These are phyloP conservation scores for Symphodus melops DNA, from an alignment of 2,113 vertebrate genomes.

Conservation along the genomic window DNA sequence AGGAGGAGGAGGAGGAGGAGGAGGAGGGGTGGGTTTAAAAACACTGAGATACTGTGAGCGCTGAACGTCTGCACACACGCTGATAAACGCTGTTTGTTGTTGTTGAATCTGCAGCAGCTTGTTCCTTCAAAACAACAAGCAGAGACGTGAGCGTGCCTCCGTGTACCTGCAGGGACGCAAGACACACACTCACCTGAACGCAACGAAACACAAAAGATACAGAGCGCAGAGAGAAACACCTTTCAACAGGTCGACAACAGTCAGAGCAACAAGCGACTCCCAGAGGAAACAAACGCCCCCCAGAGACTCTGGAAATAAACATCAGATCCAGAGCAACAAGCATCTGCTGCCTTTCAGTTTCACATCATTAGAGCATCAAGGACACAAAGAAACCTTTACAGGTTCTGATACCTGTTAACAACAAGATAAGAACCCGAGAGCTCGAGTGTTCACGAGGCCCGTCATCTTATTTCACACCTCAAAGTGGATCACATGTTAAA, in stretches of 20 bases:
- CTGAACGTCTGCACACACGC: neutral
- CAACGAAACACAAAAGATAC: neutral
- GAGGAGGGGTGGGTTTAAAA: neutral
- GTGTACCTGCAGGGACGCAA: conserved; percentile 3
- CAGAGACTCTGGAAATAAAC: neutral
- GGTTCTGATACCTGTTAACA: neutral
- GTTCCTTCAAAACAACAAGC: neutral
- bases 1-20: too few species aligned
- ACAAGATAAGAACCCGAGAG: too few species aligned
- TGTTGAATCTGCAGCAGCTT: conserved; percentile 18
- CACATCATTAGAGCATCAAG: neutral
- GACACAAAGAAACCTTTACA: neutral
- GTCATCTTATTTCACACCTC: too few species aligned
- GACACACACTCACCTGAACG: conserved; percentile 19
- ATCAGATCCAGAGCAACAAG: neutral
- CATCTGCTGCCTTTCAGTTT: neutral
- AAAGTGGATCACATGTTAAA: too few species aligned
- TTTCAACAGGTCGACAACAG: neutral
- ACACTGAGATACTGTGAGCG: neutral
- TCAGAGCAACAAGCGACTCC: neutral
- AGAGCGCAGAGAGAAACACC: neutral
- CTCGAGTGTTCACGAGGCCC: too few species aligned
- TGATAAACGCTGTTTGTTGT: conserved; percentile 16
- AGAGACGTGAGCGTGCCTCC: neutral
- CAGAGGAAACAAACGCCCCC: neutral